Conservation (phyloP, 2,888 invertebrate genomes). For the Gnatocerus cornutus region DNA sequence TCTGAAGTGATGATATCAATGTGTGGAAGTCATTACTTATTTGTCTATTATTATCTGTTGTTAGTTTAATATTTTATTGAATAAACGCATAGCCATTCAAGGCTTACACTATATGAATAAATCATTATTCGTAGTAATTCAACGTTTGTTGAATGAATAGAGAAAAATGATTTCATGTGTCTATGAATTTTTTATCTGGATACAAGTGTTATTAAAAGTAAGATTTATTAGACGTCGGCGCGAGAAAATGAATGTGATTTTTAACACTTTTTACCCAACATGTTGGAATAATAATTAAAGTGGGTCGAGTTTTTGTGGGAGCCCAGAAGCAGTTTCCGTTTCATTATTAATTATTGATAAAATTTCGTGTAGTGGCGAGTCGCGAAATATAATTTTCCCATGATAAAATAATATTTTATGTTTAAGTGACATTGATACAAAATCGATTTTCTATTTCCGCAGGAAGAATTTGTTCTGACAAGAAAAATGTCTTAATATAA, state of each 20-base stretch:
- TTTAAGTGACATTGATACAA: constrained; percentile 41
- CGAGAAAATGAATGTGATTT: constrained; percentile 12
- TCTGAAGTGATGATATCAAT: too few species aligned
- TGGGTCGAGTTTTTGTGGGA: constrained; percentile 6
- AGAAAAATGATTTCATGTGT: constrained; percentile 18
- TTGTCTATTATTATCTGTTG: constrained; percentile 1
- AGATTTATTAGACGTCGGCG: constrained; percentile 16
- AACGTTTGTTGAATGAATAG: constrained; percentile 21
- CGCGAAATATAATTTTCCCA: constrained; percentile 22
- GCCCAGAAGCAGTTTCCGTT: background rate
- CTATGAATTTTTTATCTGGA: background rate
- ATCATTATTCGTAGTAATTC: constrained; percentile 22
- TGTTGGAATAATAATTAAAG: constrained; percentile 3
- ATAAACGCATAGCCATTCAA: constrained; percentile 8
- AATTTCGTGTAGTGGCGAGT: constrained; percentile 1
- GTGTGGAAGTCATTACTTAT: background rate
- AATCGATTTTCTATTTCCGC: constrained; percentile 44
- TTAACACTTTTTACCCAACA: constrained; percentile 9
- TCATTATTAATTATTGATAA: constrained; percentile 15
- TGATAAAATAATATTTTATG: constrained; percentile 31
- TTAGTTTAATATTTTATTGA: background rate
- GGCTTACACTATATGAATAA: constrained; percentile 10
- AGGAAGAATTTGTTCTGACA: constrained; percentile 35
- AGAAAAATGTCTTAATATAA: constrained; percentile 37
- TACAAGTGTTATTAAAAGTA: constrained; percentile 7